These are phyloP conservation scores for Nephrotoma flavescens DNA, from an alignment of 2,888 invertebrate species.

Conservation along the genomic window DNA sequence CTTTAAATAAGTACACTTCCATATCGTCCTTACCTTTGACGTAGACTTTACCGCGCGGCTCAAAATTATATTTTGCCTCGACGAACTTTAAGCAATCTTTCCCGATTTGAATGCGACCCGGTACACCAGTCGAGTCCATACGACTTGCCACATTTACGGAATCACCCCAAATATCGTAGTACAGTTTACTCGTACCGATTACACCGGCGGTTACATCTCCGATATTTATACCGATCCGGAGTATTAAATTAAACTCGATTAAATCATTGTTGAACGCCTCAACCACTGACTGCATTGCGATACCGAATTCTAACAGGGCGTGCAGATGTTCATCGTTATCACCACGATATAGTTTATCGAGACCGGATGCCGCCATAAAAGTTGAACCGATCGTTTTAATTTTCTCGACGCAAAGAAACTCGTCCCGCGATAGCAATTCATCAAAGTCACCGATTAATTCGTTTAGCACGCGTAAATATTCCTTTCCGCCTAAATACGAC, in stretches of 20 bases:
- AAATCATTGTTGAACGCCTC: conserved; percentile 80
- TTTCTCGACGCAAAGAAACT: conserved; percentile 83
- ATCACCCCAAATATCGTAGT: conserved; percentile 98
- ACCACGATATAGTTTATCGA: conserved; percentile 66
- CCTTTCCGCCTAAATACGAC: conserved; percentile 86
- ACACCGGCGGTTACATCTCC: conserved; percentile 95
- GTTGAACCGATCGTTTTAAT: conserved; percentile 96
- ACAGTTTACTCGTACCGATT: conserved; percentile 88
- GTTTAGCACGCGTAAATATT: conserved; percentile 87
- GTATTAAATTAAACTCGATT: conserved; percentile 74
- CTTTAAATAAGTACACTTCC: conserved; percentile 64
- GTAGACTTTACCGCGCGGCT: conserved; percentile 83
- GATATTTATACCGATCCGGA: conserved; percentile 79
- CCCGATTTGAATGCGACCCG: conserved; percentile 70
- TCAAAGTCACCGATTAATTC: conserved; percentile 95
- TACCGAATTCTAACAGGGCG: conserved; percentile 82
- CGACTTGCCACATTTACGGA: conserved; percentile 93
- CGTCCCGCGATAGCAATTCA: conserved; percentile 66
- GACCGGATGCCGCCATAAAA: conserved; percentile 94
- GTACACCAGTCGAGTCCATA: conserved; percentile 93
- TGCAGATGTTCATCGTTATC: conserved; percentile 58
- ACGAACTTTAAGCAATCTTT: conserved; percentile 59
- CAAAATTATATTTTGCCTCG: conserved; percentile 64
- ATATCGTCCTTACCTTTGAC: conserved; percentile 95
- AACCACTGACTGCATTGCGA: conserved; percentile 80